phyloP scores from a whole-genome alignment of 1,140 invertebrate genomes.

The Uloborus diversus region DNA sequence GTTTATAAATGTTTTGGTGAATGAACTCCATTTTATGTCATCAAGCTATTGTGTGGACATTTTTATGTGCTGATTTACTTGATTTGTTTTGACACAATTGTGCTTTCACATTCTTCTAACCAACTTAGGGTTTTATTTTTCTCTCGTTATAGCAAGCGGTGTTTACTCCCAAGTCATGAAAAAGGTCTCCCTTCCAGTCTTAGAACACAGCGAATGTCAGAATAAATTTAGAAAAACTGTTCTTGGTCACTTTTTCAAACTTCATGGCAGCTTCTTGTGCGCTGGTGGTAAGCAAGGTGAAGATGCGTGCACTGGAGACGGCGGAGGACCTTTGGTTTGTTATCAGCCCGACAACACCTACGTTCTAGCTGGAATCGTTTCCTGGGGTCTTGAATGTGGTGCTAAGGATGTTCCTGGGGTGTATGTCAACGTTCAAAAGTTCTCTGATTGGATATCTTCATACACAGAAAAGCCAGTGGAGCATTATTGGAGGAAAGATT shows the following conservation, averaged over 20 bases:
- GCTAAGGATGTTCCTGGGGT: constrained; percentile 73
- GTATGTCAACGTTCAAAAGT: constrained; percentile 74
- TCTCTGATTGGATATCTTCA: constrained; percentile 72
- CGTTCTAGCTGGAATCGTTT: constrained; percentile 77
- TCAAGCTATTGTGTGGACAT: too few relatives aligned
- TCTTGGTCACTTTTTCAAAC: constrained; percentile 65
- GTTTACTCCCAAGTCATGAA: constrained; percentile 72
- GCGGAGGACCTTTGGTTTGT: constrained; percentile 80
- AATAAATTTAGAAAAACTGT: constrained; percentile 65
- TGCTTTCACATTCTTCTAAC: too few relatives aligned
- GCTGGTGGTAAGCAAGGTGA: constrained; percentile 67
- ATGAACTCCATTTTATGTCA: too few relatives aligned
- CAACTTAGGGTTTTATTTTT: too few relatives aligned
- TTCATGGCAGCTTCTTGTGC: constrained; percentile 69
- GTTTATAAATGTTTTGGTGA: too few relatives aligned
- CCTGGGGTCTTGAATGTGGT: constrained; percentile 78
- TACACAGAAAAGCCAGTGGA: not conserved
- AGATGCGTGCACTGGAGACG: constrained; percentile 69
- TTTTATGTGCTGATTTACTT: too few relatives aligned
- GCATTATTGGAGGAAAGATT: not conserved
- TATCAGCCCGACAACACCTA: constrained; percentile 74
- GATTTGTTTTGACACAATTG: too few relatives aligned
- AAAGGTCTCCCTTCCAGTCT: constrained; percentile 72
- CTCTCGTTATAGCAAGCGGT: not conserved
- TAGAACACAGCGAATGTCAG: constrained; percentile 67